Evolutionary conservation across 2,113 vertebrate genomes (phyloP).

Genomic region (Heteronetta atricapilla): DNA sequence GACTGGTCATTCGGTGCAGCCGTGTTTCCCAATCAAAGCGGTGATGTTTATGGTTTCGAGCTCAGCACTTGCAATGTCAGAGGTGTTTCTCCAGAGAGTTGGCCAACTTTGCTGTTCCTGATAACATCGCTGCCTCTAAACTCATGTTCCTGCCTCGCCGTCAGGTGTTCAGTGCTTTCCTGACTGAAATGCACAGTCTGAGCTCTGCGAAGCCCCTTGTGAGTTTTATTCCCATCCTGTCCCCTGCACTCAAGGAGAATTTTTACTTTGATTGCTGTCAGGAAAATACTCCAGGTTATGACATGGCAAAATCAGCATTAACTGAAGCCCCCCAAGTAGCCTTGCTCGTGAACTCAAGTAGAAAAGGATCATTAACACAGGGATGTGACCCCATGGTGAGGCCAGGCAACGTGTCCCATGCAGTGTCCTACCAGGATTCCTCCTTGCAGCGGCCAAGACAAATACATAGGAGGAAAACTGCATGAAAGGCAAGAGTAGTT

Average conservation of each 20-base stretch:
- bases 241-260: background rate
- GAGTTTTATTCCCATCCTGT: background rate
- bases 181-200: background rate
- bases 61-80: background rate
- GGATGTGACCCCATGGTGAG: background rate
- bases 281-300: background rate
- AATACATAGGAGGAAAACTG: background rate
- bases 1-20: background rate
- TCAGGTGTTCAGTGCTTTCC: background rate
- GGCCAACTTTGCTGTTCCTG: background rate
- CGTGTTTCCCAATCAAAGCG: background rate
- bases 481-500: background rate
- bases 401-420: accelerated
- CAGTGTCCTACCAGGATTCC: background rate
- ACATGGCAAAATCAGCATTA: background rate
- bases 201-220: background rate
- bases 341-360: background rate
- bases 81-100: background rate
- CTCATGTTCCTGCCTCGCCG: accelerated
- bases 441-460: background rate
- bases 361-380: background rate
- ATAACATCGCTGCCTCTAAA: background rate
- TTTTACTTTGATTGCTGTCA: background rate
- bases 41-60: background rate
- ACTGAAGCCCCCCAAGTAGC: background rate